Evolutionary conservation across 2,797 vertebrate species (phyloP).

Genomic region (Eulemur albifrons): DNA sequence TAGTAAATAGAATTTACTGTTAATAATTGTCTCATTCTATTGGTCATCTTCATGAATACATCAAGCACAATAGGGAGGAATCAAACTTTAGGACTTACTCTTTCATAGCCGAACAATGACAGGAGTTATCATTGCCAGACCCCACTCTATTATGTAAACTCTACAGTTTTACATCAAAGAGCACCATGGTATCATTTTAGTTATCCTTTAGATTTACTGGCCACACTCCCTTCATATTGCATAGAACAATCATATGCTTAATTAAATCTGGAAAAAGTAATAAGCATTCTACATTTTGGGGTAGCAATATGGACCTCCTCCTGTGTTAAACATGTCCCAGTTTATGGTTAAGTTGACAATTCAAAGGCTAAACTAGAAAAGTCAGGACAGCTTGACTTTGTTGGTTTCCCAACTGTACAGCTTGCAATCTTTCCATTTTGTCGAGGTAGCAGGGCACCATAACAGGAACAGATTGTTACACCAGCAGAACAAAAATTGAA

Average conservation of each 20-base stretch:
- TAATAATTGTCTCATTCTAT: slow-evolving; percentile 34
- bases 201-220: slow-evolving; percentile 42
- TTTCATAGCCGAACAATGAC: neutral
- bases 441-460: slow-evolving; percentile 51
- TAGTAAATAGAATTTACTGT: neutral
- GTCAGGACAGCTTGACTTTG: slow-evolving; percentile 74
- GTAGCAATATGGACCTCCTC: slow-evolving; percentile 62
- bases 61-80: neutral
- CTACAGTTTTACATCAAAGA: slow-evolving; percentile 17
- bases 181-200: neutral
- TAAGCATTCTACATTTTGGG: slow-evolving; percentile 44
- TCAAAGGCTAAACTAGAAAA: slow-evolving; percentile 65
- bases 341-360: slow-evolving; percentile 55
- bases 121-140: neutral
- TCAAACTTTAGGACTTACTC: neutral
- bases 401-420: slow-evolving; percentile 62
- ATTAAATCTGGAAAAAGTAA: slow-evolving; percentile 57
- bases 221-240: slow-evolving; percentile 9
- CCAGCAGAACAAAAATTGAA: slow-evolving; percentile 69
- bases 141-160: neutral
- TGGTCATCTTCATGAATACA: neutral
- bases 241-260: slow-evolving; percentile 54
- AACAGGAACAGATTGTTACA: slow-evolving; percentile 73
- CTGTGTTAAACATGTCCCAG: slow-evolving; percentile 46
- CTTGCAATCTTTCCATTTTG: slow-evolving; percentile 66